phyloP scores from a whole-genome alignment of 2,797 vertebrate species.

The Alosa sapidissima region DNA sequence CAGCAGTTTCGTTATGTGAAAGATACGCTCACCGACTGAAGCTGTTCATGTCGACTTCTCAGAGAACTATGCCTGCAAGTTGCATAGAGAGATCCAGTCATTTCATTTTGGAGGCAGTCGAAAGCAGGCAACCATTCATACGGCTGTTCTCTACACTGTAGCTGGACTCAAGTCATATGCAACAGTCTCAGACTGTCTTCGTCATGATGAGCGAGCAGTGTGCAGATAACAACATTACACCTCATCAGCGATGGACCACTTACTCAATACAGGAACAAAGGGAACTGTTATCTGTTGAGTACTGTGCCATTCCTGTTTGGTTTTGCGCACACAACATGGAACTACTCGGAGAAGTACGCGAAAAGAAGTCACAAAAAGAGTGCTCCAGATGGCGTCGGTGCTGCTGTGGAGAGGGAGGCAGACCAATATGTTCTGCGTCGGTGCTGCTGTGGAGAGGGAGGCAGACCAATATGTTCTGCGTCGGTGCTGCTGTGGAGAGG shows the following conservation, averaged over 20 bases:
- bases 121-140: no score
- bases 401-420: not conserved
- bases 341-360: not conserved
- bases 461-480: no score
- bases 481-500: no score
- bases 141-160: no score
- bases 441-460: no score
- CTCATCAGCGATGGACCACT: not conserved
- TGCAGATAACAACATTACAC: not conserved
- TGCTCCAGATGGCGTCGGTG: not conserved
- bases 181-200: no score
- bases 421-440: not conserved
- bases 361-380: not conserved
- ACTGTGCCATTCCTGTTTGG: not conserved
- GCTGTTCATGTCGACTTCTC: constrained; percentile 33
- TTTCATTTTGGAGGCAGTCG: no score
- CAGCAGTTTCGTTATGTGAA: constrained; percentile 8
- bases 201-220: no score
- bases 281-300: not conserved
- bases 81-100: no score
- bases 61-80: not conserved
- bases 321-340: not conserved
- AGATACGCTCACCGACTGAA: constrained; percentile 17
- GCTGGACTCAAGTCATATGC: no score
- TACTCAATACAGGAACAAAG: not conserved